These are phyloP conservation scores for Strix uralensis DNA, from an alignment of 2,113 vertebrate species.

Conservation along the genomic window DNA sequence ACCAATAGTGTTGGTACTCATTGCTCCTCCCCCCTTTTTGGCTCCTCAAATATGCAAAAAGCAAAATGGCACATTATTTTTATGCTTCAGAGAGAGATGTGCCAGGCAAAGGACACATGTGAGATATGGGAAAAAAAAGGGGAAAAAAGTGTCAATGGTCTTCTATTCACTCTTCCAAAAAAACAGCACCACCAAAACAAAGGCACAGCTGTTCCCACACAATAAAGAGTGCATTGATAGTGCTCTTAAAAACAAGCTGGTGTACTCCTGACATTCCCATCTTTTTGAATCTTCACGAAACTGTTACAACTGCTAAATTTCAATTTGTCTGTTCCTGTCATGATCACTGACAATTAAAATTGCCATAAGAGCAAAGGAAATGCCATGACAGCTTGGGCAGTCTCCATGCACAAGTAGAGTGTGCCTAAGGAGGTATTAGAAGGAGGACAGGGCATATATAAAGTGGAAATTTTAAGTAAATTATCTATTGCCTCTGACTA, in stretches of 20 bases:
- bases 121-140: not conserved
- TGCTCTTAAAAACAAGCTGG: not conserved
- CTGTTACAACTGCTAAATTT: not conserved
- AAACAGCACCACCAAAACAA: constrained; percentile 2
- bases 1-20: not conserved
- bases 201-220: not conserved
- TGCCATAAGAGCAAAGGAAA: not conserved
- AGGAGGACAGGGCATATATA: not conserved
- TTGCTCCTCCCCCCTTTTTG: not conserved
- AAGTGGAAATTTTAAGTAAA: not conserved
- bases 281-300: not conserved
- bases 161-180: constrained; percentile 7
- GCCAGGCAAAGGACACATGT: not conserved
- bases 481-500: not conserved
- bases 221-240: constrained; percentile 5
- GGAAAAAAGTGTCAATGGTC: not conserved
- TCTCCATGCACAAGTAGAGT: not conserved
- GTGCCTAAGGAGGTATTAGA: not conserved
- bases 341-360: not conserved
- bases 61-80: not conserved
- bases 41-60: not conserved
- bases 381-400: not conserved
- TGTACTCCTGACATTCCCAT: not conserved
- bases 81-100: not conserved
- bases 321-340: not conserved